These are phyloP conservation scores for Carposina sasakii DNA, from an alignment of 1,140 invertebrate species.

Conservation along the genomic window DNA sequence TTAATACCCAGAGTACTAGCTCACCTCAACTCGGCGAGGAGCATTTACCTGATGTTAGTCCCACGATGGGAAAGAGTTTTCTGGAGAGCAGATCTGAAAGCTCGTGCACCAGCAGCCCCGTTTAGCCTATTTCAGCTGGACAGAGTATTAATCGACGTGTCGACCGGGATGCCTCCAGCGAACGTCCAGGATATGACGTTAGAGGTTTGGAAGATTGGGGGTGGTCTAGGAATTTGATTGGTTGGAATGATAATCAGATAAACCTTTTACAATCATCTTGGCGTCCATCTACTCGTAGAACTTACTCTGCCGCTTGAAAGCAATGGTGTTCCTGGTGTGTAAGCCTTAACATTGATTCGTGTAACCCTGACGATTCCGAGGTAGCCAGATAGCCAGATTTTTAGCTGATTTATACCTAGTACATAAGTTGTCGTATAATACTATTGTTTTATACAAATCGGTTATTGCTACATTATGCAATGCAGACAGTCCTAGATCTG, in stretches of 20 bases:
- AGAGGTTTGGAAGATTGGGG: constrained; percentile 9
- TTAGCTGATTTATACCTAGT: neutral
- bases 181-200: neutral
- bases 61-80: constrained; percentile 1
- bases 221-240: neutral
- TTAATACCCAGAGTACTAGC: constrained; percentile 7
- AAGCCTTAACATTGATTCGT: neutral
- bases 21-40: constrained; percentile 1
- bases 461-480: constrained; percentile 2
- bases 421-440: neutral
- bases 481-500: neutral
- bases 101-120: neutral
- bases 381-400: constrained; percentile 1
- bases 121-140: constrained; percentile 1
- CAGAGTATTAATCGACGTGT: neutral
- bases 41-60: constrained; percentile 4
- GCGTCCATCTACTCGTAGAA: constrained; percentile 17
- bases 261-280: constrained; percentile 5
- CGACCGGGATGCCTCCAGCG: neutral
- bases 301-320: constrained; percentile 20
- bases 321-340: constrained; percentile 23
- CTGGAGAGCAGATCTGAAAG: constrained; percentile 7
- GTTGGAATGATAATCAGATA: neutral
- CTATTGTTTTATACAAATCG: constrained; percentile 8
- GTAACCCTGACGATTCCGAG: neutral